Evolutionary conservation across 2,888 invertebrate genomes (phyloP).

Genomic region (Drosophila paramelanica): DNA sequence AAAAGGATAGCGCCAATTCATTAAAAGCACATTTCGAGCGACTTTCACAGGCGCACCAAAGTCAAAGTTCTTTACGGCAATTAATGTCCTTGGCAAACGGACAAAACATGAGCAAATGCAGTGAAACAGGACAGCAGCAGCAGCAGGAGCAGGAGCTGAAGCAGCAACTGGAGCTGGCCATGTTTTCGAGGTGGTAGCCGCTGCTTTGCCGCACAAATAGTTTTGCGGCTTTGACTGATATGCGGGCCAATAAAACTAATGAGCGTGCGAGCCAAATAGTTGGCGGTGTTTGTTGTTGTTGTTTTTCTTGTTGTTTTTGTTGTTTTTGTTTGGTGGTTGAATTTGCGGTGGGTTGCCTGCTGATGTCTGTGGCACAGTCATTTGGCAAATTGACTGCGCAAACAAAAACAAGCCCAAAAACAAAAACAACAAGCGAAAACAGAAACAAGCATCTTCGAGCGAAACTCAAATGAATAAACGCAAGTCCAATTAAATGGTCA

Average conservation of each 20-base stretch:
- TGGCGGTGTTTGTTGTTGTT: slow-evolving; percentile 43
- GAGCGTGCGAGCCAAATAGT: slow-evolving; percentile 81
- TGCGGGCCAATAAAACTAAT: slow-evolving; percentile 83
- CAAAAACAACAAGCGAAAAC: slow-evolving; percentile 1
- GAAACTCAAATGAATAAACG: slow-evolving; percentile 82
- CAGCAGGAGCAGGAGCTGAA: slow-evolving; percentile 1
- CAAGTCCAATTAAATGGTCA: slow-evolving; percentile 84
- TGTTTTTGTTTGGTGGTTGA: slow-evolving; percentile 24
- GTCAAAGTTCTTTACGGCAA: slow-evolving; percentile 59
- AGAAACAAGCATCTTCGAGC: slow-evolving; percentile 28
- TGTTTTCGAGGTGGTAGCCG: no score
- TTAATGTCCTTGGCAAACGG: slow-evolving; percentile 57
- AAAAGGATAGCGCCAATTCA: slow-evolving; percentile 52
- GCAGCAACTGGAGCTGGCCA: slow-evolving; percentile 7
- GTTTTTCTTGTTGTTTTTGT: slow-evolving; percentile 26
- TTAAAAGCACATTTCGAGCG: slow-evolving; percentile 51
- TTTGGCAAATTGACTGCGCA: slow-evolving; percentile 82
- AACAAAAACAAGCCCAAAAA: slow-evolving; percentile 45
- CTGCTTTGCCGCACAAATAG: slow-evolving; percentile 61
- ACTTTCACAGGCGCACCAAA: slow-evolving; percentile 28
- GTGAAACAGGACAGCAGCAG: slow-evolving; percentile 23
- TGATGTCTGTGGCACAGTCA: slow-evolving; percentile 47
- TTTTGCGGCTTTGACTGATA: slow-evolving; percentile 83
- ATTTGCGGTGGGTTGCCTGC: slow-evolving; percentile 16
- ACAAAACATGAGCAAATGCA: slow-evolving; percentile 33